phyloP scores from a whole-genome alignment of 2,113 vertebrate species.

The Syngnathoides biaculeatus region DNA sequence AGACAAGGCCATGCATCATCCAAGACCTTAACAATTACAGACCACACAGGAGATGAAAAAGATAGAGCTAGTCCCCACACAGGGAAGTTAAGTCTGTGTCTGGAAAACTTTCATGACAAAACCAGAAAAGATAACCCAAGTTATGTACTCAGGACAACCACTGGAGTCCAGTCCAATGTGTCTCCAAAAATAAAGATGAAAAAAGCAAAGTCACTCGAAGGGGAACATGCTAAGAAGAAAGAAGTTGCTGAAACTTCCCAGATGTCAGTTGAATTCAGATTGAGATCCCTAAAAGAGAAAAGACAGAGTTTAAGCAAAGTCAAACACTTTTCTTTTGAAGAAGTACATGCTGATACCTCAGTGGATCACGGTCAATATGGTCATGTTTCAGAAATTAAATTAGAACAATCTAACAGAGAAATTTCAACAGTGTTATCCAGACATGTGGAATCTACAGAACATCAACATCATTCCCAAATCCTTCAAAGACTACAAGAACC shows the following conservation, averaged over 20 bases:
- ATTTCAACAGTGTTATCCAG: neutral
- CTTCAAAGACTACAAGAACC: neutral
- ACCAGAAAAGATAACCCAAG: neutral
- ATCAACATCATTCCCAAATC: neutral
- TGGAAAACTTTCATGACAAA: neutral
- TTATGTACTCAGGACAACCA: neutral
- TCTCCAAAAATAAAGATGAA: neutral
- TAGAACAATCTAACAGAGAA: neutral
- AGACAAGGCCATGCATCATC: neutral
- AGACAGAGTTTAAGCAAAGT: neutral
- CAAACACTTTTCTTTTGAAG: neutral
- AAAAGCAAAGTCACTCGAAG: neutral
- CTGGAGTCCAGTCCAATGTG: neutral
- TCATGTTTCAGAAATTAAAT: conserved; percentile 9
- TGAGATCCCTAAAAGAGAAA: neutral
- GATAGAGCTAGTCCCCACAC: neutral
- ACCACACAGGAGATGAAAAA: neutral
- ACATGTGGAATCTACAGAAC: neutral
- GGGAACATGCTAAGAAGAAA: neutral
- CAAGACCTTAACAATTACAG: neutral
- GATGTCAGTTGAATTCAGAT: neutral
- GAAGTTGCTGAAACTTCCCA: neutral
- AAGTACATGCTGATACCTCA: conserved; percentile 2
- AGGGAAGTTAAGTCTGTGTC: neutral
- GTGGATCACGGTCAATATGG: conserved; percentile 16